Conservation (phyloP, 2,113 vertebrate genomes). For the Microcebus lehilahytsara region DNA sequence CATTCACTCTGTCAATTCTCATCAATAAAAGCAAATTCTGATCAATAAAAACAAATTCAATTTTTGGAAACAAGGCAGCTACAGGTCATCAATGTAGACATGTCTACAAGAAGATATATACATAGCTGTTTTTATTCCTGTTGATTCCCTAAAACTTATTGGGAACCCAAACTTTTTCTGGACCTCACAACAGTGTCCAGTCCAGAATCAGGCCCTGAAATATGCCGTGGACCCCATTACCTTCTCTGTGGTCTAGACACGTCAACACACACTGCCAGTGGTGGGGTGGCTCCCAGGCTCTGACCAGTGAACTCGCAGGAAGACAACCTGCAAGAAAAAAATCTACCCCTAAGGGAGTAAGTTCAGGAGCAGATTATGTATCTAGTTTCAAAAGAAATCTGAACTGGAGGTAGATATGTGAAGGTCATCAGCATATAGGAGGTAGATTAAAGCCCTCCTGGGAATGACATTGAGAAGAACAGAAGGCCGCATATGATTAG, state of each 20-base stretch:
- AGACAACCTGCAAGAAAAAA: not conserved
- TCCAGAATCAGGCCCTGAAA: not conserved
- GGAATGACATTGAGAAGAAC: not conserved
- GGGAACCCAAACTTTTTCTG: not conserved
- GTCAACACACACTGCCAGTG: not conserved
- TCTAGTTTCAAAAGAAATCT: not conserved
- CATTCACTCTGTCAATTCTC: no score
- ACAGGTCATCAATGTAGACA: not conserved
- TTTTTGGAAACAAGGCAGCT: not conserved
- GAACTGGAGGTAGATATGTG: not conserved
- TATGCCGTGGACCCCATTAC: not conserved
- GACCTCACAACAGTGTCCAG: not conserved
- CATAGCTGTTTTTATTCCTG: no score
- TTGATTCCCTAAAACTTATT: not conserved
- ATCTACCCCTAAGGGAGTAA: not conserved
- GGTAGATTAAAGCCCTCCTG: not conserved
- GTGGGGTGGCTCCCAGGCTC: not conserved
- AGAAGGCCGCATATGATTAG: not conserved
- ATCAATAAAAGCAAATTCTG: no score
- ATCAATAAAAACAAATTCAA: not conserved
- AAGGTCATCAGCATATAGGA: not conserved
- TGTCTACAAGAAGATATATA: not conserved
- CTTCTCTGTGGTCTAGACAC: not conserved
- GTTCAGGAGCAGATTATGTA: not conserved
- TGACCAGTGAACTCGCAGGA: not conserved